Percentiles rank a stretch among this genome's conserved stretches.
Evolutionary conservation across 2,888 invertebrate species (phyloP).

Genomic region (Parapristionchus giblindavisi): DNA sequence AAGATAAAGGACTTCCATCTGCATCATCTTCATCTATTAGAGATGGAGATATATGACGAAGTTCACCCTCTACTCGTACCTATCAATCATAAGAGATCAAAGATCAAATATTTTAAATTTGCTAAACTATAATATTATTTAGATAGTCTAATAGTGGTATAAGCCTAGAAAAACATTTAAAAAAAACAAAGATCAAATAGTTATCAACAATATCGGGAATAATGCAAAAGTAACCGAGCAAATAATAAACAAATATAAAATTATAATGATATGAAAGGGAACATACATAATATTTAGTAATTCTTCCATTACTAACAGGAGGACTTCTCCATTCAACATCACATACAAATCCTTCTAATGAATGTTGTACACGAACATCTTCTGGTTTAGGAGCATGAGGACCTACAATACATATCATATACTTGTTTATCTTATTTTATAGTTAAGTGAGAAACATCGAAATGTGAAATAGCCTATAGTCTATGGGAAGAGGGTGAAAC

Average conservation of each 20-base stretch:
- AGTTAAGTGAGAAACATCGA: no score
- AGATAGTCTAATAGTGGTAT: no score
- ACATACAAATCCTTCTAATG: slow-evolving; percentile 50
- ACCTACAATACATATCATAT: slow-evolving; percentile 54
- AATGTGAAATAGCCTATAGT: not conserved
- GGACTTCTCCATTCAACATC: slow-evolving; percentile 68
- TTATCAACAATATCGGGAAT: no score
- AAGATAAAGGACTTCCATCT: no score
- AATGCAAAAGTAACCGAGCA: no score
- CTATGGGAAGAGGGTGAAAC: not conserved
- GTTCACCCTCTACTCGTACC: slow-evolving; percentile 25
- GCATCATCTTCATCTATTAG: slow-evolving; percentile 17
- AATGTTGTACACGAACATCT: slow-evolving; percentile 58
- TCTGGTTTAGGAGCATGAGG: slow-evolving; percentile 62
- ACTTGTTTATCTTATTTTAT: no score
- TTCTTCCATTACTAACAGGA: slow-evolving; percentile 58
- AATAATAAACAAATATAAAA: not conserved
- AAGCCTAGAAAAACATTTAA: no score
- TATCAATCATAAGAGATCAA: not conserved
- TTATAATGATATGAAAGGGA: no score
- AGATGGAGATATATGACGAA: slow-evolving; percentile 26
- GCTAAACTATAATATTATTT: no score
- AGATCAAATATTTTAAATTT: no score
- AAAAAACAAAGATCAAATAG: no score
- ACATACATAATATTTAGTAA: slow-evolving; percentile 60